Evolutionary conservation across 2,888 invertebrate species (phyloP).

Genomic region (Plebejus anna): DNA sequence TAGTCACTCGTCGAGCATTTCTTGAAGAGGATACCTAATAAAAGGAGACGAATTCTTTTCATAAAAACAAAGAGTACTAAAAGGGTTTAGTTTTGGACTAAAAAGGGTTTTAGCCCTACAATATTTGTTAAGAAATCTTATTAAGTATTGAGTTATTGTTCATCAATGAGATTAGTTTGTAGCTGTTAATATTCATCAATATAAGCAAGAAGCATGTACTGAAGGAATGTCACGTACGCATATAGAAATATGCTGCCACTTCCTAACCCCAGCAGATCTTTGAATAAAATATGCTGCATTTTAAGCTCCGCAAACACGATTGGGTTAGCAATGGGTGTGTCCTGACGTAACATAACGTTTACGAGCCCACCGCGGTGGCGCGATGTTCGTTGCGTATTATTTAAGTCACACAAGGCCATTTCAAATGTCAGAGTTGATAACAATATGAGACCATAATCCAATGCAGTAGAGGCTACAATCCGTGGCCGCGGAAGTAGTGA

Average conservation of each 20-base stretch:
- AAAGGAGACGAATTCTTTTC: too few species aligned
- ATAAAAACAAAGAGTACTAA: background rate
- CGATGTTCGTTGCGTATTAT: constrained; percentile 67
- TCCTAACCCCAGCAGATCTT: background rate
- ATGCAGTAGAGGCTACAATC: constrained; percentile 29
- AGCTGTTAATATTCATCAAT: background rate
- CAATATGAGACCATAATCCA: constrained; percentile 52
- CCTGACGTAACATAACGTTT: constrained; percentile 70
- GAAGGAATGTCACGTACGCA: background rate
- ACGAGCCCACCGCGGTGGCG: constrained; percentile 49
- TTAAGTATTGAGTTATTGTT: background rate
- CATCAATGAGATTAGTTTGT: too few species aligned
- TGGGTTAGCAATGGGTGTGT: constrained; percentile 74
- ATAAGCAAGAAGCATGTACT: background rate
- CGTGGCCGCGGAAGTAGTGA: constrained; percentile 18
- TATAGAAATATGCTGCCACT: background rate
- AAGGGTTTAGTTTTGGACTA: too few species aligned
- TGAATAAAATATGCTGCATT: background rate
- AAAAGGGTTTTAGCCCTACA: background rate
- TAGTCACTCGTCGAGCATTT: background rate
- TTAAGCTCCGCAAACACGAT: constrained; percentile 50
- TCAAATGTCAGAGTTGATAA: constrained; percentile 49
- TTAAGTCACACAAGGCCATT: constrained; percentile 63
- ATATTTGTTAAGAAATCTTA: background rate
- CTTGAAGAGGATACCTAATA: background rate